Evolutionary conservation across 2,113 vertebrate genomes (phyloP).

Genomic region (Nasalis larvatus): DNA sequence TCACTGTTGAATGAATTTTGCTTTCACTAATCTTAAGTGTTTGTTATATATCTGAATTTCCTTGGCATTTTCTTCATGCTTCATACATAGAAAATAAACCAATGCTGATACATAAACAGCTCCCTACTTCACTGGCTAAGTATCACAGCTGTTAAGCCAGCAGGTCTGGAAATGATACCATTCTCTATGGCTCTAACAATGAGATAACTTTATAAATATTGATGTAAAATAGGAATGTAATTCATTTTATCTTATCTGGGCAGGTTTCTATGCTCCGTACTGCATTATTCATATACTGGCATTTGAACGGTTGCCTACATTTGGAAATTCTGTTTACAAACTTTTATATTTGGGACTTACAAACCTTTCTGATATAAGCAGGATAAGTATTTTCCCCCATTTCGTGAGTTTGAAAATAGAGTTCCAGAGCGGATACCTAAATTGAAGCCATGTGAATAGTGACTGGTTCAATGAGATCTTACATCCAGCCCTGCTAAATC

Average conservation of each 20-base stretch:
- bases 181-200: not conserved
- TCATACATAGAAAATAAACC: not conserved
- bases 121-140: not conserved
- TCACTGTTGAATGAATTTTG: not conserved
- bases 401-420: not conserved
- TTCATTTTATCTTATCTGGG: not conserved
- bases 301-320: not conserved
- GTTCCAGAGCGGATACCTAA: not conserved
- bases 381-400: not conserved
- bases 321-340: not conserved
- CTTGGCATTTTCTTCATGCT: slow-evolving; percentile 14
- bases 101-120: not conserved
- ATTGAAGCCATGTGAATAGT: not conserved
- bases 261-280: not conserved
- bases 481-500: not conserved
- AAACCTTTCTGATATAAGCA: not conserved
- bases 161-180: not conserved
- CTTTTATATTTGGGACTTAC: not conserved
- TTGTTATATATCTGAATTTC: not conserved
- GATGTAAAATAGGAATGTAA: not conserved
- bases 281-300: not conserved
- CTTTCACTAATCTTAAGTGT: not conserved
- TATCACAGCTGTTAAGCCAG: not conserved
- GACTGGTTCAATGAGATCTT: not conserved
- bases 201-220: not conserved